Evolutionary conservation across 2,113 vertebrate species (phyloP).

Genomic region (Psephotus haematonotus): DNA sequence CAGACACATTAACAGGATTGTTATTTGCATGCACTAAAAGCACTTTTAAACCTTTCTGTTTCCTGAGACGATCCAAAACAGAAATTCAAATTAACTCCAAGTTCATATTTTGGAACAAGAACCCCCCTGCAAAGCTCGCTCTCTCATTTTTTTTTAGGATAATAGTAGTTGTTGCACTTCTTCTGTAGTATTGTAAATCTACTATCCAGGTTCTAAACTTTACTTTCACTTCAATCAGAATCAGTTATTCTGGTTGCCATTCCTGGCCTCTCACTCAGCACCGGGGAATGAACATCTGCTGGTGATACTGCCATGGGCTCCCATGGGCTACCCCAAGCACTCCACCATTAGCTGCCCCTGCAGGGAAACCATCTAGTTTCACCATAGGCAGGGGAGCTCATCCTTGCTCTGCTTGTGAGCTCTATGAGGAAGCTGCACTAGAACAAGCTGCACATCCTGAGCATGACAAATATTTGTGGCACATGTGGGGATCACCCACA

Average conservation of each 20-base stretch:
- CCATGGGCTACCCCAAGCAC: neutral
- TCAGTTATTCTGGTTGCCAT: neutral
- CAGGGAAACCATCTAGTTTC: neutral
- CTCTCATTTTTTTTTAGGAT: neutral
- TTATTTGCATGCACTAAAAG: neutral
- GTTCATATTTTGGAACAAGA: neutral
- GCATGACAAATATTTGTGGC: neutral
- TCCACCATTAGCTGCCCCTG: neutral
- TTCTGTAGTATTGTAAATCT: neutral
- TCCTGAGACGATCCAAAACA: neutral
- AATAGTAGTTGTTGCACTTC: neutral
- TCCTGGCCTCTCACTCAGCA: neutral
- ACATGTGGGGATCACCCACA: fast-evolving
- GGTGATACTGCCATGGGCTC: neutral
- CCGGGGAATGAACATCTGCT: neutral
- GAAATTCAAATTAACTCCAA: neutral
- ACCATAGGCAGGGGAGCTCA: neutral
- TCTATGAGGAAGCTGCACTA: neutral
- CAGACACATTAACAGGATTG: neutral
- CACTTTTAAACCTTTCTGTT: neutral
- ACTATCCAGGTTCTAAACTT: neutral
- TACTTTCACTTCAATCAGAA: constrained; percentile 33
- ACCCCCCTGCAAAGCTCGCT: neutral
- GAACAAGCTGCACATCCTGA: neutral
- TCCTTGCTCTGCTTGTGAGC: neutral